Conservation (phyloP, 1,140 invertebrate species). For the Nomia melanderi region DNA sequence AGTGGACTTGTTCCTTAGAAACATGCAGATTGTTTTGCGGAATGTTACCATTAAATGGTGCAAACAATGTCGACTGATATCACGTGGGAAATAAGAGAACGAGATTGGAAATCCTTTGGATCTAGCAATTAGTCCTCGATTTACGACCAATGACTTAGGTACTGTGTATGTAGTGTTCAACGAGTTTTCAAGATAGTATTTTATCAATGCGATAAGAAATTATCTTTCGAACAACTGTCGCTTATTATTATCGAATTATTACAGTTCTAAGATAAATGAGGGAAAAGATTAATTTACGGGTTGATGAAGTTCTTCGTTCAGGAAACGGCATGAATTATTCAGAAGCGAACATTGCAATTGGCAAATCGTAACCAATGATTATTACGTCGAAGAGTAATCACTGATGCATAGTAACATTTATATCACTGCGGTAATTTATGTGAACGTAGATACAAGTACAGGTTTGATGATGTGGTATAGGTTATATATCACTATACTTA, state of each 20-base stretch:
- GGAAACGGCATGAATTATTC: slow-evolving; percentile 49
- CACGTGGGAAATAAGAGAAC: neutral
- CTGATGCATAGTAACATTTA: neutral
- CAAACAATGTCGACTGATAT: neutral
- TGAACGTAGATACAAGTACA: slow-evolving; percentile 1
- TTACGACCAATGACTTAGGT: slow-evolving; percentile 23
- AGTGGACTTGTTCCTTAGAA: slow-evolving; percentile 4
- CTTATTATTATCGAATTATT: slow-evolving; percentile 39
- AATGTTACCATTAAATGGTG: neutral
- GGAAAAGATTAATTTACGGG: slow-evolving; percentile 32
- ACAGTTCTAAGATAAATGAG: slow-evolving; percentile 1
- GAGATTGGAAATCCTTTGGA: neutral
- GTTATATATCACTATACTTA: too few species aligned
- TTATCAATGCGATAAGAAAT: slow-evolving; percentile 27
- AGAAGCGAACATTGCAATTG: slow-evolving; percentile 16
- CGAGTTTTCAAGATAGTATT: slow-evolving; percentile 18
- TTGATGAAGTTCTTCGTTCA: slow-evolving; percentile 40
- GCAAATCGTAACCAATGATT: slow-evolving; percentile 11
- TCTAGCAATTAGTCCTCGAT: neutral
- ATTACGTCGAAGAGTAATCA: too few species aligned
- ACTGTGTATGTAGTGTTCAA: slow-evolving; percentile 3
- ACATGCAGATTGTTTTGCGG: slow-evolving; percentile 3
- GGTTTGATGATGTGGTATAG: too few species aligned
- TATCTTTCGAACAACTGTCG: neutral
- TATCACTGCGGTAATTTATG: neutral